Conservation (phyloP, 2,888 invertebrate species). For the Nomada lathburiana region DNA sequence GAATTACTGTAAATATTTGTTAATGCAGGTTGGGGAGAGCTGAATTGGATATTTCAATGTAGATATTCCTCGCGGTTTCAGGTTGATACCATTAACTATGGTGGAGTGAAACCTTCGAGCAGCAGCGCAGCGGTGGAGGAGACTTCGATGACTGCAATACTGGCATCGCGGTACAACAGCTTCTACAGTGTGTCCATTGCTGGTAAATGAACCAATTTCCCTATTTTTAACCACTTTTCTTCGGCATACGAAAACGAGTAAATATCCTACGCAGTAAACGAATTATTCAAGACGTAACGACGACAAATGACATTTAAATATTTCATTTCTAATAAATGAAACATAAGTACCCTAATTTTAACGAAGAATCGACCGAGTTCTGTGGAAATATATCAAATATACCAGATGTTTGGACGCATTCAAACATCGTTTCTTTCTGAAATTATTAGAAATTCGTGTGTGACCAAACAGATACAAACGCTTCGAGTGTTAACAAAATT, state of each 20-base stretch:
- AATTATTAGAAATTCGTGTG: not conserved
- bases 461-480: not conserved
- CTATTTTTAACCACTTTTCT: not conserved
- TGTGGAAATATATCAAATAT: not conserved
- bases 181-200: not conserved
- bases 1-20: slow-evolving; percentile 15
- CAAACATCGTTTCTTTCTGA: not conserved
- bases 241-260: too few species aligned
- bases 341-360: too few species aligned
- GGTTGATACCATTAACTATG: not conserved
- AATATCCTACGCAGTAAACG: too few species aligned
- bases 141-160: slow-evolving; percentile 7
- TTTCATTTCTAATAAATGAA: too few species aligned
- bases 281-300: too few species aligned
- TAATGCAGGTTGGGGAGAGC: not conserved
- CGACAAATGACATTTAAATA: too few species aligned
- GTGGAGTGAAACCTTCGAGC: not conserved
- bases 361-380: too few species aligned
- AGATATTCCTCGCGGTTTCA: not conserved
- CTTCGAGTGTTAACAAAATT: not conserved
- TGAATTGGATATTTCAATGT: not conserved
- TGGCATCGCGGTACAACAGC: not conserved
- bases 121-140: not conserved
- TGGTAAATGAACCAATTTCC: too few species aligned
- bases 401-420: not conserved